Evolutionary conservation across 2,797 vertebrate genomes (phyloP), one percentile per base, ranked within the genome.

Genomic region (Leuciscus waleckii): DNA sequence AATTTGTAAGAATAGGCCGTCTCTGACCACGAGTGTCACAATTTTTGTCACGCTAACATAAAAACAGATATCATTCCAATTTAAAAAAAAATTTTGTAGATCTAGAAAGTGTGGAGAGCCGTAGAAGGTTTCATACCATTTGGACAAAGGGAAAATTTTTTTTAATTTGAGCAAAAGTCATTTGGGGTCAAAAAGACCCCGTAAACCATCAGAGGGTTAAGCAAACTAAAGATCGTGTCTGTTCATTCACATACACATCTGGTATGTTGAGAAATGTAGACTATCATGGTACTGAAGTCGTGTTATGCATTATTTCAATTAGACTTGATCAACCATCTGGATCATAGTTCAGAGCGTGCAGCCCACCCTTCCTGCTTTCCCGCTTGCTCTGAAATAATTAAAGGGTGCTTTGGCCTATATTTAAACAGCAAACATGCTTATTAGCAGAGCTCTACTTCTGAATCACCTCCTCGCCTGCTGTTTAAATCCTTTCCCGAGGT

Each of bases 341-440:
- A 84, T 75, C 89, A 91, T 87, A 89, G 84, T 80, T 69, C 87
- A 90, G 87, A 88, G 86, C 56, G n/a, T 8, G 5, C 54, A 77
- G 69, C 83, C 85, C 82, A 86, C 58, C 84, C 89, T 71, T 92
- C 90, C 88, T 90, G 91, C 88, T 89, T 89, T 90, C 89, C 87
- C 87, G 89, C 81, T 89, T 91, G 86, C 88, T 86, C 86, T 68
- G 56, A 88, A 84, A 77, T 86, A 86, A 88, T 84, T 23, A 85
- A 17, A 46, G 83, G 81, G 63, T 88, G 71, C 56, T 82, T 84
- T 5, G 68, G 89, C 91, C 94, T 95, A 92, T 93, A 90, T 94
- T 95, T 94, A 93, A 91, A 92, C 78, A 63, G 77, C 85, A 92
- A 85, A 94, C 93, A 92, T 94, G 92, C 92, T 93, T 93, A 94